Conservation (phyloP, 2,888 invertebrate species). For the Caenorhabditis wallacei region DNA sequence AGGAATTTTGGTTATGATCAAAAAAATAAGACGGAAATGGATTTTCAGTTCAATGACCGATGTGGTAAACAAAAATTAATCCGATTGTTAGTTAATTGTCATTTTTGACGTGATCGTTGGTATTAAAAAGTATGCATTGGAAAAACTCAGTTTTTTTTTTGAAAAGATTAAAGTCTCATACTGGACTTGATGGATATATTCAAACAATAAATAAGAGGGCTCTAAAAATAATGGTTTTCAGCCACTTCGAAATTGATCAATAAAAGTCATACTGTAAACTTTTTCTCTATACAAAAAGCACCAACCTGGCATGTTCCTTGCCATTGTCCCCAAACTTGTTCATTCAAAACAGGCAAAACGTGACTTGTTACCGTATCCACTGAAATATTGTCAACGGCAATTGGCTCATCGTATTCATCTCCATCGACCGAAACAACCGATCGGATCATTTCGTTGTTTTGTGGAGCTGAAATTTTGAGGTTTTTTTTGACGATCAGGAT, state of each 20-base stretch:
- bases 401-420: slow-evolving; percentile 65
- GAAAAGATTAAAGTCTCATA: too few species aligned
- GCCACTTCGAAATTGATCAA: too few species aligned
- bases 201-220: too few species aligned
- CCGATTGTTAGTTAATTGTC: too few species aligned
- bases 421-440: slow-evolving; percentile 57
- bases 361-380: slow-evolving; percentile 28
- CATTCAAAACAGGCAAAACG: slow-evolving; percentile 39
- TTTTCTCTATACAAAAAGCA: neutral
- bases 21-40: slow-evolving; percentile 40
- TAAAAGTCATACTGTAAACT: too few species aligned
- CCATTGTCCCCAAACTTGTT: slow-evolving; percentile 81
- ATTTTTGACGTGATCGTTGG: too few species aligned
- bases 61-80: neutral
- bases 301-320: slow-evolving; percentile 78
- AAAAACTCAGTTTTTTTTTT: too few species aligned
- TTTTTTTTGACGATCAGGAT: neutral
- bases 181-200: too few species aligned
- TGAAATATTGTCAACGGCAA: slow-evolving; percentile 47
- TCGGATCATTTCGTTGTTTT: slow-evolving; percentile 51
- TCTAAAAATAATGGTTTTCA: too few species aligned
- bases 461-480: slow-evolving; percentile 30
- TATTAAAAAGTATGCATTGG: too few species aligned
- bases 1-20: neutral
- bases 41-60: neutral